These are phyloP conservation scores for Bombus impatiens DNA, from an alignment of 1,140 invertebrate species.

Conservation along the genomic window DNA sequence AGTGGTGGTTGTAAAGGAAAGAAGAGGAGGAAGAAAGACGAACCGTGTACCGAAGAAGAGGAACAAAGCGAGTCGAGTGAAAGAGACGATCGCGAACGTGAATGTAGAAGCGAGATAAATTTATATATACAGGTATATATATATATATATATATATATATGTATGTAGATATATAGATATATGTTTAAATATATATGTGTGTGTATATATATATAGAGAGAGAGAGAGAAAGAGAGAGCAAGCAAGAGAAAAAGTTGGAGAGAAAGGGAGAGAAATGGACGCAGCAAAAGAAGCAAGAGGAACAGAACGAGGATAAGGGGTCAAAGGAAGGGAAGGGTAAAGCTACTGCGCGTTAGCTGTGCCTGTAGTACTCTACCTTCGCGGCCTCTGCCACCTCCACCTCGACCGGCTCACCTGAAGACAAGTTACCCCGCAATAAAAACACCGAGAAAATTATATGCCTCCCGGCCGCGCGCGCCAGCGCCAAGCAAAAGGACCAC, in stretches of 20 bases:
- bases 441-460: constrained; percentile 82
- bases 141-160: no score
- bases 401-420: constrained; percentile 81
- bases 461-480: constrained; percentile 78
- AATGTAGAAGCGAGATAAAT: constrained; percentile 42
- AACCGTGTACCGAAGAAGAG: constrained; percentile 14
- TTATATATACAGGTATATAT: neutral
- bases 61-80: constrained; percentile 35
- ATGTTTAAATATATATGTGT: no score
- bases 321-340: constrained; percentile 65
- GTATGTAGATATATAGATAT: no score
- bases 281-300: constrained; percentile 36
- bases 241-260: constrained; percentile 33
- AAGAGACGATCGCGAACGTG: constrained; percentile 9
- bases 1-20: neutral
- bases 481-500: constrained; percentile 71
- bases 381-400: constrained; percentile 75
- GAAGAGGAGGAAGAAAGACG: constrained; percentile 34
- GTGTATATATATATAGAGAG: no score
- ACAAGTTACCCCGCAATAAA: constrained; percentile 83
- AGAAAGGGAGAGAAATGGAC: constrained; percentile 31
- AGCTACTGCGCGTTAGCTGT: constrained; percentile 81
- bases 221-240: constrained; percentile 25
- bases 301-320: constrained; percentile 36
- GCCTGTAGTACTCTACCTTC: constrained; percentile 78